Evolutionary conservation across 2,113 vertebrate genomes (phyloP).

Genomic region (Zosterops hypoxanthus): DNA sequence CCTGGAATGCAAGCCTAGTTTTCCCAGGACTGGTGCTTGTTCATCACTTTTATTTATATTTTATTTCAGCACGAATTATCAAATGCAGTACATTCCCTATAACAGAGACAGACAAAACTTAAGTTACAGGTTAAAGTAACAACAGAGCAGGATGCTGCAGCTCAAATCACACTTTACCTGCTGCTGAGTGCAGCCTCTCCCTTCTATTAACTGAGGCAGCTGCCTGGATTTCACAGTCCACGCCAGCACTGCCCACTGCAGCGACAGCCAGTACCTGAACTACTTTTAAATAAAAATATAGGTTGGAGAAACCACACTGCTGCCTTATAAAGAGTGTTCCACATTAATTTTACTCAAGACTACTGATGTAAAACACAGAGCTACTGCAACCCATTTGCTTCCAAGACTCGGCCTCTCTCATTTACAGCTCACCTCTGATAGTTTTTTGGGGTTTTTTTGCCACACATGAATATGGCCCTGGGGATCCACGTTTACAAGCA

Average conservation of each 20-base stretch:
- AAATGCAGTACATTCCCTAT: too few relatives aligned
- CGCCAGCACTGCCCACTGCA: not conserved
- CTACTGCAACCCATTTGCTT: not conserved
- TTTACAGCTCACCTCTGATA: not conserved
- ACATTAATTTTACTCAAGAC: not conserved
- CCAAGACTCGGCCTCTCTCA: not conserved
- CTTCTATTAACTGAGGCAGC: not conserved
- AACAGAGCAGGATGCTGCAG: not conserved
- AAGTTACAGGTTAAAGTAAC: not conserved
- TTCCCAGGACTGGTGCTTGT: too few relatives aligned
- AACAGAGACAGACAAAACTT: not conserved
- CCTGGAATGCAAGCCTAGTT: too few relatives aligned
- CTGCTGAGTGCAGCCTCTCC: not conserved
- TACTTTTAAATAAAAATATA: not conserved
- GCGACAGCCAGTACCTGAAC: not conserved
- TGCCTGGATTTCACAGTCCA: not conserved
- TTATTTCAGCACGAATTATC: too few relatives aligned
- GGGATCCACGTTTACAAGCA: not conserved
- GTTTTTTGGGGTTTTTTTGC: not conserved
- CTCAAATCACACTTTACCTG: not conserved
- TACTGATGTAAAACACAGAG: not conserved
- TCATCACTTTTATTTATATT: too few relatives aligned
- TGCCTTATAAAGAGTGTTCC: not conserved
- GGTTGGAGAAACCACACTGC: not conserved
- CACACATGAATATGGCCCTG: not conserved